Conservation (phyloP, 2,113 vertebrate species). For the Dasyurus viverrinus region DNA sequence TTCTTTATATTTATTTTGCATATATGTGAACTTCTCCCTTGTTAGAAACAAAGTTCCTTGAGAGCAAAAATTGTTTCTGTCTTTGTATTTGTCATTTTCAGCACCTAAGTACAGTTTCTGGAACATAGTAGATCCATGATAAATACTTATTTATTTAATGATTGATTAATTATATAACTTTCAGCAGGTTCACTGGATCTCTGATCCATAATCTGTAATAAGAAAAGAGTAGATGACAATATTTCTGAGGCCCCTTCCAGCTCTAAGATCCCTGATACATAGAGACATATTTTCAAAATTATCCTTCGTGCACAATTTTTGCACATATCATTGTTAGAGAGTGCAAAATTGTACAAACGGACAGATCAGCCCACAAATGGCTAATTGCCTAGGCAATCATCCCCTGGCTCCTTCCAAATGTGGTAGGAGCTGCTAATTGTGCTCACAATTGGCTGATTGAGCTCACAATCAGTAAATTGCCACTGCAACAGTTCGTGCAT, state of each 20-base stretch:
- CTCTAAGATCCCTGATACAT: neutral
- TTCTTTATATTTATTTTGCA: neutral
- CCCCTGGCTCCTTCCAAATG: constrained; percentile 74
- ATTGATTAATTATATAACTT: neutral
- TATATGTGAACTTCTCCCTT: neutral
- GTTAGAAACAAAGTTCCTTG: neutral
- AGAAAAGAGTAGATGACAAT: neutral
- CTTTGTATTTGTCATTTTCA: neutral
- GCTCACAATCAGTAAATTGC: constrained; percentile 81
- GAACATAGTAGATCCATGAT: neutral
- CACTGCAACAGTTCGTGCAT: constrained; percentile 80
- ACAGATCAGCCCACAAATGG: constrained; percentile 76
- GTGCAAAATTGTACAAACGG: constrained; percentile 76
- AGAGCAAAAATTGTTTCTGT: neutral
- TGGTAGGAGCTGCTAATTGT: constrained; percentile 79
- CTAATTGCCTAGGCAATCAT: constrained; percentile 80
- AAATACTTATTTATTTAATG: neutral
- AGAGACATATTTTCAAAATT: constrained; percentile 25
- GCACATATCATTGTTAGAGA: constrained; percentile 58
- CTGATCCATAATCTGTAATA: neutral
- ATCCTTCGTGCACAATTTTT: constrained; percentile 44
- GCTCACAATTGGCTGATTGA: constrained; percentile 81
- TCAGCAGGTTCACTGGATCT: neutral
- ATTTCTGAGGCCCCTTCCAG: neutral
- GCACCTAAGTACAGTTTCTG: neutral